These are phyloP conservation scores for Peromyscus californicus DNA, from an alignment of 2,113 vertebrate species.

Conservation along the genomic window DNA sequence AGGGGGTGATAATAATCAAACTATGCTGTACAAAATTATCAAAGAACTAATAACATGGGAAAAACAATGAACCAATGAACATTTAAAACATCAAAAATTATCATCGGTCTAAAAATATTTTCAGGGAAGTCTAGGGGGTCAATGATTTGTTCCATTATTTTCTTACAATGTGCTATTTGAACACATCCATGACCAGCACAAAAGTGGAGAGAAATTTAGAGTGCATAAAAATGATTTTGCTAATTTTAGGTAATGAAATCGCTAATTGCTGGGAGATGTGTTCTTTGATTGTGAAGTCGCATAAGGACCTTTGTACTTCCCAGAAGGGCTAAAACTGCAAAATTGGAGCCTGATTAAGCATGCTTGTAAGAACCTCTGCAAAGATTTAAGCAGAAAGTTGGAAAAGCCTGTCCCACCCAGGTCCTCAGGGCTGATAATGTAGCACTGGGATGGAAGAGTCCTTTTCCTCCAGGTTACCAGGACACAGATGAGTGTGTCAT, in stretches of 20 bases:
- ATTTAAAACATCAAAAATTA: background rate
- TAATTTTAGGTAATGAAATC: conserved; percentile 57
- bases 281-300: conserved; percentile 22
- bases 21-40: background rate
- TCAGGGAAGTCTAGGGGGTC: background rate
- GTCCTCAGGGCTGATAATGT: background rate
- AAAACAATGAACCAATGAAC: conserved; percentile 4
- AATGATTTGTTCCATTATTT: background rate
- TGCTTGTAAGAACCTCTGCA: background rate
- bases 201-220: background rate
- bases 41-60: background rate
- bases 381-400: background rate
- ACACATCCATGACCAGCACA: background rate
- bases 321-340: background rate
- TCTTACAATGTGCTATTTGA: background rate
- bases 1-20: background rate
- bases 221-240: background rate
- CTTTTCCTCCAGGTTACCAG: background rate
- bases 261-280: background rate
- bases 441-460: background rate
- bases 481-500: background rate
- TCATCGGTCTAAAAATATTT: background rate
- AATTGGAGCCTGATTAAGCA: background rate
- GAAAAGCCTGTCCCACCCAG: background rate
- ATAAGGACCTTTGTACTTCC: conserved; percentile 17